Base-by-base conservation (phyloP, 2,797 vertebrate species). In the Varecia variegata region DNA sequence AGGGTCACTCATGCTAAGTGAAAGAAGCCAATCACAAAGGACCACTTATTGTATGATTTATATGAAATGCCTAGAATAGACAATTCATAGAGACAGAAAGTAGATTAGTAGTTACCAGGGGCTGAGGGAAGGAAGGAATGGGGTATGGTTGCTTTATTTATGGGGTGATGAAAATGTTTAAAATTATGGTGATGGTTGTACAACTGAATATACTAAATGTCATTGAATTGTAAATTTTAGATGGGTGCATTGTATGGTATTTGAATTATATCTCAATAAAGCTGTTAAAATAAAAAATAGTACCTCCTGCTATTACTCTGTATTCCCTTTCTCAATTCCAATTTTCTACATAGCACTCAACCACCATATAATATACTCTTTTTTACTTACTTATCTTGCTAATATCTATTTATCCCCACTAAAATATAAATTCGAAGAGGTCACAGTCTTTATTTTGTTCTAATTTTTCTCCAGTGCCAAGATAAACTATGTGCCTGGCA, bases 261-360 rank as follows among this genome's bases (percentile, higher is more conserved):
- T 92, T 94, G 47, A 88, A 74, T 84, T 83, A n/a, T 25, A 89
- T 76, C 62, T 86, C 73, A 96, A 65, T 94, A 88, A 95, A 90
- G 27, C 82, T 82, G 5, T 56, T 93, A 73, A 85, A 83, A 52
- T 93, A 85, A 45, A 35, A 90, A 83, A 8, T 86, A 79, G 14
- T 76, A 67, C 25, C 7, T 92, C n/a, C 17, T 14, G 52, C 43
- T 80, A 30, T 73, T 79, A 87, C 38, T 87, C 23, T 86, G 18
- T 89, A 86, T 77, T 93, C 27, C 74, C 84, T 93, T 91, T 88
- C 30, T 62, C 58, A 52, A 35, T n/a, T 62, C 35, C 58, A 45
- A 50, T 95, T 88, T 88, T 80, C 25, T 67, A 88, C 32, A 32
- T 58, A 68, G 40, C 47, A 89, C 32, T 76, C 83, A 70, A n/a